phyloP scores from a whole-genome alignment of 1,140 invertebrate genomes.

The Probaryconus sp. region DNA sequence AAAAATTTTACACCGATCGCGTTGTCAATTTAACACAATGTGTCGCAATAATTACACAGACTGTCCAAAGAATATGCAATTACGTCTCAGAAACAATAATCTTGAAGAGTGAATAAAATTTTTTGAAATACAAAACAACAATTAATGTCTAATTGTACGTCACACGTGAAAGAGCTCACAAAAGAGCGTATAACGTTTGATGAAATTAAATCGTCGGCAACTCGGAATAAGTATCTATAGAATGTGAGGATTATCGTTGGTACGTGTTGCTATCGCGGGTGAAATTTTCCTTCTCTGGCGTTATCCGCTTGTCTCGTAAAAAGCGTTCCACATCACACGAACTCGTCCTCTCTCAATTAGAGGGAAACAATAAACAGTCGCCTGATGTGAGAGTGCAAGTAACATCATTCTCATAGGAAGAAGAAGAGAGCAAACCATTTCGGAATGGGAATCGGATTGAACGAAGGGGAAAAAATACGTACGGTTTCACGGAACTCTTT shows the following conservation, averaged over 20 bases:
- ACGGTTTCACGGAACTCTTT: constrained; percentile 9
- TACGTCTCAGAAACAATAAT: constrained; percentile 2
- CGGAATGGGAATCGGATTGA: not conserved
- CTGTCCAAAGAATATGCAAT: constrained; percentile 30
- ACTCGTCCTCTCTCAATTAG: constrained; percentile 62
- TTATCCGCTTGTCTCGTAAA: constrained; percentile 26
- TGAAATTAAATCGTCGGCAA: constrained; percentile 25
- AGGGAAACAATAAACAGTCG: constrained; percentile 67
- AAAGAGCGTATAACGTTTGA: constrained; percentile 6
- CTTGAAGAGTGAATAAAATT: constrained; percentile 8
- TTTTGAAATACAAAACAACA: constrained; percentile 24
- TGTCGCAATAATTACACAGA: no score
- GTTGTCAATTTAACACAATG: no score
- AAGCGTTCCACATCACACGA: constrained; percentile 60
- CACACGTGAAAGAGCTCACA: constrained; percentile 18
- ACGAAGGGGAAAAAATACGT: constrained; percentile 21
- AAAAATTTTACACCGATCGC: no score
- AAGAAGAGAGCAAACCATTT: constrained; percentile 28
- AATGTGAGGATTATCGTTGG: constrained; percentile 37
- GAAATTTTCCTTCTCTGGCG: constrained; percentile 29
- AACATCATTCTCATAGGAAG: constrained; percentile 69
- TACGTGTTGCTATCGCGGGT: constrained; percentile 31
- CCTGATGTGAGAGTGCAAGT: constrained; percentile 70
- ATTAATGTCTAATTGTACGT: constrained; percentile 35
- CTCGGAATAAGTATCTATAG: constrained; percentile 20